Evolutionary conservation across 2,888 invertebrate species (phyloP), one percentile per base, ranked within the genome.

Genomic region (Lottia gigantea): DNA sequence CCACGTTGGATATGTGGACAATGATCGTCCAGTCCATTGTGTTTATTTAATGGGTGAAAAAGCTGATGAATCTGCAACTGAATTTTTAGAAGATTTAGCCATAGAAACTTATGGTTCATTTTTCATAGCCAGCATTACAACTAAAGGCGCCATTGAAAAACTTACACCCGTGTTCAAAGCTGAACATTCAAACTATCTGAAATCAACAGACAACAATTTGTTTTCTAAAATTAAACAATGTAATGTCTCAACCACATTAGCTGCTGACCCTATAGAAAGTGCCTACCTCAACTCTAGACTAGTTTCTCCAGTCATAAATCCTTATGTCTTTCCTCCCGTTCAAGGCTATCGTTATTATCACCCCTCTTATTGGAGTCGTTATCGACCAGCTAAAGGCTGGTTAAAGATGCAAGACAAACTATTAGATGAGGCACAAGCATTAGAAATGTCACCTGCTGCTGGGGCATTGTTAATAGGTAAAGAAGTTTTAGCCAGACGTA

Each of bases 101-200:
- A 79, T 82, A 31, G 87, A 88, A 73, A 85, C 87, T 0, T 86
- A 82, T 75, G 88, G 88, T 12, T 87, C 87, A 49, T 84, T 88
- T 68, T 84, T 85, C 68, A 82, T 87, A 61, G 80, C 85, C 26
- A 79, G 81, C 7, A 76, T 88, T 23, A 81, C 85, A 8, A 77
- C 78, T 45, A 85, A 85, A 73, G 86, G 86, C 15, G 83, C 83
- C 69, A 82, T 87, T 8, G 87, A 88, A 68, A 77, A 83, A 62
- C 78, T 88, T 26, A 85, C 83, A 23, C 87, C 87, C 7, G 77
- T 88, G 7, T 87, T 84, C 71, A 72, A 83, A 19, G 77, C 84
- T 14, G 85, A 87, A 47, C 82, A 83, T 68, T 76, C 82, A 15
- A 82, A 82, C 68, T 73, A 81, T 45, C 77, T 87, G 26, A 79